Evolutionary conservation across 2,113 vertebrate genomes (phyloP).

Genomic region (Notothenia rossii): DNA sequence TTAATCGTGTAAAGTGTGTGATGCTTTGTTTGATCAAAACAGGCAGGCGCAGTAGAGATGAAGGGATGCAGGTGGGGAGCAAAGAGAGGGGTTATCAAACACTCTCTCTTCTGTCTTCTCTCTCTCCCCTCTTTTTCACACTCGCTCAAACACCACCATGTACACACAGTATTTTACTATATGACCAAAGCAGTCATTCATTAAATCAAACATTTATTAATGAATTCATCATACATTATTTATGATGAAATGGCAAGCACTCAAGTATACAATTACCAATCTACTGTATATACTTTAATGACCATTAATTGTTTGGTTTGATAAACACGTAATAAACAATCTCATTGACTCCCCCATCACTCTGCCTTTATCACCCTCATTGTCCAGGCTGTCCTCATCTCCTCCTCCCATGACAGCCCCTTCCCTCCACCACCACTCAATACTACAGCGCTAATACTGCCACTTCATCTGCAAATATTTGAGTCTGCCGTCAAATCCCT

Average conservation of each 20-base stretch:
- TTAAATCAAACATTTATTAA: constrained; percentile 12
- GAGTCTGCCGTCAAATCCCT: constrained; percentile 73
- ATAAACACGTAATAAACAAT: not conserved
- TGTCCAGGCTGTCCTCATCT: constrained; percentile 12
- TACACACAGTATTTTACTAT: not conserved
- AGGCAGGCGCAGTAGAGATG: constrained; percentile 46
- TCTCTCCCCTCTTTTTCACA: not conserved
- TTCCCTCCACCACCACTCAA: constrained; percentile 50
- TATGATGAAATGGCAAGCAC: not conserved
- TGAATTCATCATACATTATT: constrained; percentile 12
- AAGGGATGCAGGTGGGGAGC: constrained; percentile 41
- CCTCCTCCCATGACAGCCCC: constrained; percentile 23
- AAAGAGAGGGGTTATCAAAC: constrained; percentile 27
- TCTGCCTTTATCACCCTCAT: constrained; percentile 25
- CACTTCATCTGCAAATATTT: constrained; percentile 82
- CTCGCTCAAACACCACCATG: not conserved
- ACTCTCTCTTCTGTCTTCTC: not conserved
- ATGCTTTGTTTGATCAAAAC: constrained; percentile 55
- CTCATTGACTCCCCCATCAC: not conserved
- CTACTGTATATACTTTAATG: not conserved
- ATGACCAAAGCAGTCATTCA: not conserved
- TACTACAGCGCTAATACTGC: constrained; percentile 69
- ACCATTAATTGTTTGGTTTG: not conserved
- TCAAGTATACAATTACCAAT: not conserved
- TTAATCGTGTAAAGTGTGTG: constrained; percentile 46